Base-by-base conservation (phyloP, 2,888 invertebrate species). In the Lasioglossum malachurum region DNA sequence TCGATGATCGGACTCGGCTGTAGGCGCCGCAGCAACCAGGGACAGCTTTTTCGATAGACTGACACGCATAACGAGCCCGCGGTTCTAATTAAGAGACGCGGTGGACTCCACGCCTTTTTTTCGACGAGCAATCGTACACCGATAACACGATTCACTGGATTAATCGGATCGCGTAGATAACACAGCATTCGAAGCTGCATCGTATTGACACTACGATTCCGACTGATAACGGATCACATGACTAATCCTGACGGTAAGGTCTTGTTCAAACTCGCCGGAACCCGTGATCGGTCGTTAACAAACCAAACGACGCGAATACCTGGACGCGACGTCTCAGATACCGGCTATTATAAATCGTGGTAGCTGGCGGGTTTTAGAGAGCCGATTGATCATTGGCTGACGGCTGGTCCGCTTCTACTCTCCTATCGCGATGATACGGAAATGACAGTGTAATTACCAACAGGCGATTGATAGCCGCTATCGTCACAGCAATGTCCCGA, bases 71-170 rank as follows among this genome's bases (percentile, higher is more conserved):
- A 38, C 31, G n/a, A 71, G 10, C 12, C 57, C 35, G 67, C 72
- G 49, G 78, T 69, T 73, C 46, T n/a, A 79, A 83, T 83, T 79
- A 67, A 86, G 71, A 38, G 67, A 38, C 57, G 19, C 57, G 49
- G 67, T 38, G 69, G 23, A 82, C 75, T 31, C 67, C 35, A 72
- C 72, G n/a, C 3, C 10, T 53, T 53, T 86, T 88, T 88, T 92
- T 78, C 75, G 82, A 78, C 80, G 82, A 41, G 78, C 78, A 83
- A 88, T 89, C 87, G 80, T 49, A 75, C 31, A 12, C 64, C 69
- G 92, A 92, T 93, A 91, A 91, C 79, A 76, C 78, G 73, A 87
- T 89, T 87, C 72, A 75, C 57, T 57, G 44, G 74, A 84, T 87
- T 80, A 53, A 74, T 49, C 72, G 12, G 41, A 23, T 64, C 41